phyloP scores from a whole-genome alignment of 2,888 invertebrate species.

The Tiliacea citrago region DNA sequence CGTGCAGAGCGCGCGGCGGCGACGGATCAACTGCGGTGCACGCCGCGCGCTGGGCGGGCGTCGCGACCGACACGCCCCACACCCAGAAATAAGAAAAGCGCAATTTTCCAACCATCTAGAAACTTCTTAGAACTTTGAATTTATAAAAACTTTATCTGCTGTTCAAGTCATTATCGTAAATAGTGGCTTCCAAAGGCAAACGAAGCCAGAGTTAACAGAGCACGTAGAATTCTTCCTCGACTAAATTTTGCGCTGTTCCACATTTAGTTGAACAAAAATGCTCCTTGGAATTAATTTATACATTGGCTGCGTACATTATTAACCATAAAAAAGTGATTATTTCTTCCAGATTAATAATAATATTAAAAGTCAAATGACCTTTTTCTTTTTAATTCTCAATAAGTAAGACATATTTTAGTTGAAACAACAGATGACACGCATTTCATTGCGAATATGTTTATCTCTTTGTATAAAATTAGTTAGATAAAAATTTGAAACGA shows the following conservation, averaged over 20 bases:
- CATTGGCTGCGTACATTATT: background rate
- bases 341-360: background rate
- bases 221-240: background rate
- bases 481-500: constrained; percentile 21
- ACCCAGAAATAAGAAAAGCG: constrained; percentile 54
- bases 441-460: background rate
- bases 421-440: background rate
- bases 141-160: constrained; percentile 17
- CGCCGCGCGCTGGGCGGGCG: constrained; percentile 81
- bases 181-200: constrained; percentile 20
- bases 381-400: background rate
- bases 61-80: constrained; percentile 81
- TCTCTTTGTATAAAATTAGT: background rate
- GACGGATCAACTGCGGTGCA: constrained; percentile 75
- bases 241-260: background rate
- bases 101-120: constrained; percentile 59
- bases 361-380: background rate
- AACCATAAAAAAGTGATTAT: background rate
- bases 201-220: background rate
- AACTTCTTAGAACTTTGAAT: constrained; percentile 52
- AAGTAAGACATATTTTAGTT: background rate
- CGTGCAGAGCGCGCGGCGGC: constrained; percentile 70
- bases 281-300: background rate
- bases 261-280: background rate
- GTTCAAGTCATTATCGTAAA: constrained; percentile 23